Conservation (phyloP, 2,113 vertebrate genomes). For the Passer domesticus region DNA sequence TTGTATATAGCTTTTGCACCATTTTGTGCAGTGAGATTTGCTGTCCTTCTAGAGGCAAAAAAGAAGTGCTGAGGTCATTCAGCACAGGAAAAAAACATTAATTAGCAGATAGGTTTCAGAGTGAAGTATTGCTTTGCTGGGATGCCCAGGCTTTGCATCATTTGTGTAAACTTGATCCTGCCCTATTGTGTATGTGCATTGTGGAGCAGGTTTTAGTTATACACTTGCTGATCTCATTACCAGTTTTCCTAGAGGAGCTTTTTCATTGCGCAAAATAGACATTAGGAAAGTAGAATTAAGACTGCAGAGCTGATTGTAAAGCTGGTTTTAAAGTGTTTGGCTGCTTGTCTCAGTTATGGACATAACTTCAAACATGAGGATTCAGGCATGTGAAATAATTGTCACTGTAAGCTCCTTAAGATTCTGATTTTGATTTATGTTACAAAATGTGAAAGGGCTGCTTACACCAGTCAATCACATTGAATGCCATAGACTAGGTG, state of each 20-base stretch:
- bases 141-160: not conserved
- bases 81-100: not conserved
- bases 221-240: not conserved
- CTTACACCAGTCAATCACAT: rapidly evolving
- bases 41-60: not conserved
- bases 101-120: not conserved
- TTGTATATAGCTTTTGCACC: not conserved
- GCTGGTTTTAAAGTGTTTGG: not conserved
- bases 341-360: not conserved
- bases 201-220: not conserved
- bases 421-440: not conserved
- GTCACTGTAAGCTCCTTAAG: not conserved
- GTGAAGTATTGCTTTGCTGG: not conserved
- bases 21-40: not conserved
- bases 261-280: not conserved
- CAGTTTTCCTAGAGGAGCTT: conserved; percentile 11
- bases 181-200: not conserved
- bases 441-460: not conserved
- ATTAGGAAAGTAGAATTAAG: conserved; percentile 5
- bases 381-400: not conserved
- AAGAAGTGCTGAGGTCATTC: not conserved
- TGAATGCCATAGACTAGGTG: rapidly evolving
- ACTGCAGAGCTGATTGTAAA: not conserved
- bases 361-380: not conserved
- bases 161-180: not conserved